Conservation (phyloP, 1,140 invertebrate genomes). For the Bicyclus anynana region DNA sequence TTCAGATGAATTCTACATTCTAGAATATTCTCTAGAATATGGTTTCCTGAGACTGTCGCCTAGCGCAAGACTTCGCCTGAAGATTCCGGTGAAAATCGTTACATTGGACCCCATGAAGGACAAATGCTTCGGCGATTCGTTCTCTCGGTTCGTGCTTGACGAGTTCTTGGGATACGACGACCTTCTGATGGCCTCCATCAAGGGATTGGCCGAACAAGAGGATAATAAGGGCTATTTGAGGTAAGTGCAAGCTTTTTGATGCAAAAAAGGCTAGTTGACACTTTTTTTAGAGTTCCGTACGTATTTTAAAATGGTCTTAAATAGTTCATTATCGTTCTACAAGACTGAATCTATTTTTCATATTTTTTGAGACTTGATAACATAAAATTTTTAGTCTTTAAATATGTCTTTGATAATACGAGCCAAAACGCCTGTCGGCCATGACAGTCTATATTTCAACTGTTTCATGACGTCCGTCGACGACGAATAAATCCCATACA, state of each 20-base stretch:
- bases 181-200: constrained; percentile 96
- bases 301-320: no score
- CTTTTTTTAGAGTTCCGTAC: no score
- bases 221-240: constrained; percentile 96
- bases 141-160: constrained; percentile 93
- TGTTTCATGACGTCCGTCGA: no score
- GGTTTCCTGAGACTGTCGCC: constrained; percentile 95
- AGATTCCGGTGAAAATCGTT: constrained; percentile 95
- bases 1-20: constrained; percentile 95
- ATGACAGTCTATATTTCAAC: no score
- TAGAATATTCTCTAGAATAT: constrained; percentile 98
- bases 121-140: constrained; percentile 94
- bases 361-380: no score
- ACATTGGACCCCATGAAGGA: constrained; percentile 93
- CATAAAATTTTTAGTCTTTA: no score
- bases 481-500: no score
- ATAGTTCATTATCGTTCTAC: no score
- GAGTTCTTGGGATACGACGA: constrained; percentile 98
- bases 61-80: constrained; percentile 87
- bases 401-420: no score
- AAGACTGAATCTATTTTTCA: no score
- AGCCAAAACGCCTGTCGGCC: no score
- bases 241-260: constrained; percentile 61
- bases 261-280: no score
- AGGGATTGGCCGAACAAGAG: constrained; percentile 95